Conservation (phyloP, 2,888 invertebrate genomes). For the Tridacna crocea region DNA sequence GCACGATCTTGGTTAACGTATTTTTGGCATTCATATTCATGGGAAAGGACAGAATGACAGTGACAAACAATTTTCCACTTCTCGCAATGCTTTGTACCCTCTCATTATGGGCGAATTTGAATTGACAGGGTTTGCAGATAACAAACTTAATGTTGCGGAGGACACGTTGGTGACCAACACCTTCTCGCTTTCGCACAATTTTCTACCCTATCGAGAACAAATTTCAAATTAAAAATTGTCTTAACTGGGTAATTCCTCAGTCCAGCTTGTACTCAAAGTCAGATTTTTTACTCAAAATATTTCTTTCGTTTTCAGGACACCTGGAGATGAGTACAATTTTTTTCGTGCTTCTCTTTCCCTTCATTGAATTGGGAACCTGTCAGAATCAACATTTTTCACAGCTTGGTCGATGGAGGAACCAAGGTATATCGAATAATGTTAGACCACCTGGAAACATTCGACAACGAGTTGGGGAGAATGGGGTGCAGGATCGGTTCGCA, state of each 20-base stretch:
- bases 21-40: too few species aligned
- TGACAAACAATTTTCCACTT: background rate
- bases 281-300: too few species aligned
- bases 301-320: background rate
- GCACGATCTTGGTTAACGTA: too few species aligned
- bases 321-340: background rate
- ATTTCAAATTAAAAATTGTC: too few species aligned
- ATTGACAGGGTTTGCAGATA: background rate
- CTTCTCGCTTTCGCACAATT: background rate
- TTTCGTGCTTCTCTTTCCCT: background rate
- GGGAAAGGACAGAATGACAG: background rate
- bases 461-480: background rate
- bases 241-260: too few species aligned
- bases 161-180: background rate
- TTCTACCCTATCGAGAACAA: too few species aligned
- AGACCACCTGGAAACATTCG: background rate
- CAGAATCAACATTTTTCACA: constrained; percentile 5
- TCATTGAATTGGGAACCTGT: background rate
- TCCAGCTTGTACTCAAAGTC: too few species aligned
- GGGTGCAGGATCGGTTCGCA: background rate
- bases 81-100: background rate
- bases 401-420: constrained; percentile 11
- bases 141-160: background rate
- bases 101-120: too few species aligned
- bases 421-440: background rate